These are phyloP conservation scores for Carassius carassius DNA, from an alignment of 2,113 vertebrate genomes.

Conservation along the genomic window DNA sequence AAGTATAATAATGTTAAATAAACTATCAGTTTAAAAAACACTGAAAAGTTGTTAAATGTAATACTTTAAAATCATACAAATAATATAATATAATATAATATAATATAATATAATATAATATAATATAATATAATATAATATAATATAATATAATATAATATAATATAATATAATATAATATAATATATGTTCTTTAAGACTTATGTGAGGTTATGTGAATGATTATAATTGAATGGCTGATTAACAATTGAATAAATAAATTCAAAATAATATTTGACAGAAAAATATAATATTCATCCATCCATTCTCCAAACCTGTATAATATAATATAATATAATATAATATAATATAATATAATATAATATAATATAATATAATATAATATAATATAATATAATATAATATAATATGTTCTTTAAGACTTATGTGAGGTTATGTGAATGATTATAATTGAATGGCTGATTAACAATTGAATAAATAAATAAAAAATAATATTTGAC, in stretches of 20 bases:
- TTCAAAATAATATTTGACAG: background rate
- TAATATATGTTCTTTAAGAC: background rate
- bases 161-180: background rate
- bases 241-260: background rate
- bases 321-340: too few species aligned
- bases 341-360: too few species aligned
- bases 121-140: background rate
- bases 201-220: background rate
- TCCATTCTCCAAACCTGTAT: too few species aligned
- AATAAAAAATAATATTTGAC: background rate
- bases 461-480: background rate
- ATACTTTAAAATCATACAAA: background rate
- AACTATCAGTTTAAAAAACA: background rate
- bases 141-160: background rate
- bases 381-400: background rate
- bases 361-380: too few species aligned
- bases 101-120: background rate
- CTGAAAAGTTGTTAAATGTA: background rate
- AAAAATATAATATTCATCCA: background rate
- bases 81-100: background rate
- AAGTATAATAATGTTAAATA: background rate
- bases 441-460: background rate
- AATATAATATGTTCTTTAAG: background rate
- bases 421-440: background rate
- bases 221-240: background rate